phyloP scores from a whole-genome alignment of 2,797 vertebrate species.

The Euthynnus affinis region DNA sequence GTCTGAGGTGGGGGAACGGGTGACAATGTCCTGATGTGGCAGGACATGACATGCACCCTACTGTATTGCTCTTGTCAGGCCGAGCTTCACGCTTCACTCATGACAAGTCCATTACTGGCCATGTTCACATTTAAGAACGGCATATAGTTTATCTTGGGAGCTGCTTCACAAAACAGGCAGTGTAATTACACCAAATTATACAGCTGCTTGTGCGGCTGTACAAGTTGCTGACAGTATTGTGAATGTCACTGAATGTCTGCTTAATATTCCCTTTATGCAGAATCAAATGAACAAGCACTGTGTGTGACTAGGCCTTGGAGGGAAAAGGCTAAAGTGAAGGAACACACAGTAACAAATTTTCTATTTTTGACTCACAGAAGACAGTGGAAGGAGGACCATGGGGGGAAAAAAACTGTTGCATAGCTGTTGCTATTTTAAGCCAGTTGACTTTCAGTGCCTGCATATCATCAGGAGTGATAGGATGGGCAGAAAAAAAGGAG shows the following conservation, averaged over 20 bases:
- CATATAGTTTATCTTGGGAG: conserved; percentile 35
- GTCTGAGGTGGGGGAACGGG: conserved; percentile 59
- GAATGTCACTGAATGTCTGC: conserved; percentile 56
- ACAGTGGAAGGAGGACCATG: conserved; percentile 9
- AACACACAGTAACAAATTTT: conserved; percentile 39
- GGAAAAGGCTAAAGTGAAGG: conserved; percentile 33
- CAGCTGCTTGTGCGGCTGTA: conserved; percentile 26
- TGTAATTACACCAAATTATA: conserved; percentile 61
- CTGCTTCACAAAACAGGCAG: conserved; percentile 54
- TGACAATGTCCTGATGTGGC: conserved; percentile 75
- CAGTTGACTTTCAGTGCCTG: conserved; percentile 40
- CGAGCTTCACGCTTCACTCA: conserved; percentile 63
- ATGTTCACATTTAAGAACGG: conserved; percentile 55
- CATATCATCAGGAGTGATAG: conserved; percentile 46
- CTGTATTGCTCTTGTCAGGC: conserved; percentile 71
- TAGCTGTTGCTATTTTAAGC: conserved; percentile 51
- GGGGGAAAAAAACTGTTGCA: conserved; percentile 20
- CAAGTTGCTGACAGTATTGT: conserved; percentile 50
- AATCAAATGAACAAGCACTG: conserved; percentile 37
- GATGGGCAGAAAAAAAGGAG: conserved; percentile 41
- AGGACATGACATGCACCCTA: conserved; percentile 77
- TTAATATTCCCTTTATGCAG: conserved; percentile 48
- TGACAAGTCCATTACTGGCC: conserved; percentile 77
- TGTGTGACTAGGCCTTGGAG: conserved; percentile 28
- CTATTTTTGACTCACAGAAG: conserved; percentile 48